Percentiles rank a stretch among this genome's conserved stretches.
Evolutionary conservation across 2,888 invertebrate species (phyloP).

Genomic region (Acrocyrtus sp.): DNA sequence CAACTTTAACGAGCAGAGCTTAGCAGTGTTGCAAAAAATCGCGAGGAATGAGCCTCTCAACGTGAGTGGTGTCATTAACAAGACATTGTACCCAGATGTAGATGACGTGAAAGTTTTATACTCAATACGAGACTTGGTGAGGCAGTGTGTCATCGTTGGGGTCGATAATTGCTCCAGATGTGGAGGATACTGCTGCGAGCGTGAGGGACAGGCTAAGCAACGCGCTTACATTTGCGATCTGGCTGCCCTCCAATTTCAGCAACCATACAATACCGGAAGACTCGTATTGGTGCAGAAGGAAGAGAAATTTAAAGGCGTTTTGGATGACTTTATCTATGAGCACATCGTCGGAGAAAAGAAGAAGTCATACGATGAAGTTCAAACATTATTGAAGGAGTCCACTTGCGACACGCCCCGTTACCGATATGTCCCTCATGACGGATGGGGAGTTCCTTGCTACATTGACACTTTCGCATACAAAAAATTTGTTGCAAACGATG

Average conservation of each 20-base stretch:
- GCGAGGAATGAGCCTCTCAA: slow-evolving; percentile 45
- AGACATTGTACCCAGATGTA: slow-evolving; percentile 24
- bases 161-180: slow-evolving; percentile 33
- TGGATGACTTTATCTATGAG: slow-evolving; percentile 54
- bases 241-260: slow-evolving; percentile 55
- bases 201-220: slow-evolving; percentile 1
- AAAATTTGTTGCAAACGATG: slow-evolving; percentile 49
- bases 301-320: slow-evolving; percentile 23
- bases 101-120: slow-evolving; percentile 30
- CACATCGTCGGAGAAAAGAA: slow-evolving; percentile 52
- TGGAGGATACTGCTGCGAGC: slow-evolving; percentile 40
- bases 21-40: slow-evolving; percentile 35
- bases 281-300: slow-evolving; percentile 32
- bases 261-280: slow-evolving; percentile 52
- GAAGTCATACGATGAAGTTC: slow-evolving; percentile 17
- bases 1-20: slow-evolving; percentile 33
- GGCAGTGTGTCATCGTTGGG: slow-evolving; percentile 48
- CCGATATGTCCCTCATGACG: slow-evolving; percentile 31
- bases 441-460: slow-evolving; percentile 33
- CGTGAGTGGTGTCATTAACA: slow-evolving; percentile 43
- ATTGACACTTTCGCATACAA: slow-evolving; percentile 48
- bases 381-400: too few relatives aligned
- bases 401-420: background rate
- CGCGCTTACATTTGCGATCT: slow-evolving; percentile 48
- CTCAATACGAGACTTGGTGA: slow-evolving; percentile 44